Percentiles rank a stretch among this genome's conserved stretches.
phyloP scores from a whole-genome alignment of 1,140 invertebrate species.

The Charaxes varanes region DNA sequence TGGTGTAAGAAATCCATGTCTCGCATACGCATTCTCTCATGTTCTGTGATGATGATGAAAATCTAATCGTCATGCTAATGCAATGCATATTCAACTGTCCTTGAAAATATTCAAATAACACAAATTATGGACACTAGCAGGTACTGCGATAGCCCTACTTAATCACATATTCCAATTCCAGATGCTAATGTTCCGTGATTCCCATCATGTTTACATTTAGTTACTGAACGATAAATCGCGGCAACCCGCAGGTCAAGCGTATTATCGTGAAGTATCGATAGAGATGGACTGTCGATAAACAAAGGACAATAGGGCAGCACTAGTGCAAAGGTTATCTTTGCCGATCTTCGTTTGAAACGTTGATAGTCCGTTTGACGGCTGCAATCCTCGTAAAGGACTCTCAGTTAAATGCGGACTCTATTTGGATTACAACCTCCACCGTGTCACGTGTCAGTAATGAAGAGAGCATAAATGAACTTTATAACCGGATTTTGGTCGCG shows the following conservation, averaged over 20 bases:
- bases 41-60: too few relatives aligned
- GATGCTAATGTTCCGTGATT: conserved; percentile 35
- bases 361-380: conserved; percentile 30
- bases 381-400: conserved; percentile 34
- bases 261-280: conserved; percentile 31
- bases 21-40: too few relatives aligned
- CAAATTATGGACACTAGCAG: too few relatives aligned
- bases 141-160: too few relatives aligned
- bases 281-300: conserved; percentile 46
- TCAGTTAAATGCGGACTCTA: conserved; percentile 32
- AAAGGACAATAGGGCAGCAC: conserved; percentile 34
- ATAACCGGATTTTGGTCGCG: too few relatives aligned
- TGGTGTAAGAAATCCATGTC: too few relatives aligned
- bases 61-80: too few relatives aligned
- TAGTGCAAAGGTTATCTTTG: conserved; percentile 45
- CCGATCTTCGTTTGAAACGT: conserved; percentile 51
- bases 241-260: conserved; percentile 46
- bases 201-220: conserved; percentile 49
- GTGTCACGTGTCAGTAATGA: conserved; percentile 31
- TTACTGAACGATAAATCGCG: conserved; percentile 46
- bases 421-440: conserved; percentile 25
- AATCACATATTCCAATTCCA: conserved; percentile 49
- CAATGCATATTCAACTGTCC: too few relatives aligned
- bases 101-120: too few relatives aligned
- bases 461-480: conserved; percentile 27